Percentiles rank a stretch among this genome's conserved stretches.
phyloP scores from a whole-genome alignment of 2,113 vertebrate species.

The Climacteris rufus region DNA sequence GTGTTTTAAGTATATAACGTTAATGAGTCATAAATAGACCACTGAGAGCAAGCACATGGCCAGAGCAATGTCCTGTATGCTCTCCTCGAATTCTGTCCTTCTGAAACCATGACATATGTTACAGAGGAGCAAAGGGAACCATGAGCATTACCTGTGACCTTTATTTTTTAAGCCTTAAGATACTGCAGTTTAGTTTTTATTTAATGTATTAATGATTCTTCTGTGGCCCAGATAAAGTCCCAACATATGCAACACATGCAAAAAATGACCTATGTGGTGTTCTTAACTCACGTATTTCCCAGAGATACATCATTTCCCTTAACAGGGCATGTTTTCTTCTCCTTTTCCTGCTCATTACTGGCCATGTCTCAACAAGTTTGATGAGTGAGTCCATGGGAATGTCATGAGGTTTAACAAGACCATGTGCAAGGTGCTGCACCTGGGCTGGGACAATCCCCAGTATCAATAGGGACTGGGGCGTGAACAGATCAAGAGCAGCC shows the following conservation, averaged over 20 bases:
- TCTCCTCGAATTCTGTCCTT: not conserved
- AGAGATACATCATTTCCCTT: not conserved
- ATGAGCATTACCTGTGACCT: not conserved
- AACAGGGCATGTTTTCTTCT: not conserved
- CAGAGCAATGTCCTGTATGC: not conserved
- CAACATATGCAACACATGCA: not conserved
- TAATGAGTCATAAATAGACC: not conserved
- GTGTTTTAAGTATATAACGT: not conserved
- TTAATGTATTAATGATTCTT: not conserved
- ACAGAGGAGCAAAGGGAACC: not conserved
- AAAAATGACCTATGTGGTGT: not conserved
- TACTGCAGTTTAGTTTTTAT: not conserved
- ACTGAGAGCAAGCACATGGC: not conserved
- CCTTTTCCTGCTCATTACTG: not conserved
- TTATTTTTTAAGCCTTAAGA: not conserved
- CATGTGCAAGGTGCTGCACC: not conserved
- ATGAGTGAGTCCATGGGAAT: not conserved
- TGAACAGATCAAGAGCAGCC: not conserved
- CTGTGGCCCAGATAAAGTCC: not conserved
- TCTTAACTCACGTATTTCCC: not conserved
- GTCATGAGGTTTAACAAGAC: not conserved
- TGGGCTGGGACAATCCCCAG: accelerated
- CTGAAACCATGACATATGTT: not conserved
- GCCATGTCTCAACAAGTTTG: not conserved
- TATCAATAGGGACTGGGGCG: not conserved